Percentiles rank a stretch among this genome's conserved stretches.
These are phyloP conservation scores for Phyllotis vaccarum DNA, from an alignment of 2,797 vertebrate species.

Conservation along the genomic window DNA sequence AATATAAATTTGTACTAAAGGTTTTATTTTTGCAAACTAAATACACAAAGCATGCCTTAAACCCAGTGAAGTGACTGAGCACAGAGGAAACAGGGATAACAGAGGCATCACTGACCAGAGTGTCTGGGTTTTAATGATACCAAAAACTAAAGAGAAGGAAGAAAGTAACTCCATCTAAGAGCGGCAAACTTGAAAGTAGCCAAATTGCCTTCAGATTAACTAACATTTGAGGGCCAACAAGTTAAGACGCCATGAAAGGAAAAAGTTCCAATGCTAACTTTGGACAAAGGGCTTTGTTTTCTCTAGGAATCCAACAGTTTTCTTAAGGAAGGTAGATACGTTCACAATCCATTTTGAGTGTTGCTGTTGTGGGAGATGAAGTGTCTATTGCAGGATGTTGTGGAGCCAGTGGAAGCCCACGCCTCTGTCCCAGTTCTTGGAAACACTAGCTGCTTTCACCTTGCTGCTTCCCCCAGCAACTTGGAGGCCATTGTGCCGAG, in stretches of 20 bases:
- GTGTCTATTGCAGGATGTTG: background rate
- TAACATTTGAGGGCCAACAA: constrained; percentile 80
- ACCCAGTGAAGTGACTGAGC: constrained; percentile 90
- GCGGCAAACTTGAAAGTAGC: constrained; percentile 87
- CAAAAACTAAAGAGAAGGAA: constrained; percentile 87
- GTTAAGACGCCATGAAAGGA: constrained; percentile 81
- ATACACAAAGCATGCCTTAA: constrained; percentile 98
- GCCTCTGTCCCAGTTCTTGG: background rate
- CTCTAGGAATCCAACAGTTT: constrained; percentile 80
- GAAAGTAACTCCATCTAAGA: constrained; percentile 81
- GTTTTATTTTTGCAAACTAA: constrained; percentile 94
- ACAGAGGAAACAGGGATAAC: constrained; percentile 87
- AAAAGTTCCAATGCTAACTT: constrained; percentile 76
- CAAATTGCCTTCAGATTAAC: constrained; percentile 85
- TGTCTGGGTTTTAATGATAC: constrained; percentile 89
- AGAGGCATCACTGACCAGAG: constrained; percentile 85
- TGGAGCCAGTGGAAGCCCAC: background rate
- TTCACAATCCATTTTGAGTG: constrained; percentile 12
- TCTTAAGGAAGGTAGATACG: constrained; percentile 74
- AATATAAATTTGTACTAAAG: constrained; percentile 96
- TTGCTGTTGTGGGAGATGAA: background rate
- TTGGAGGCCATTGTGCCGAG: constrained; percentile 48
- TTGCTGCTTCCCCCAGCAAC: constrained; percentile 43
- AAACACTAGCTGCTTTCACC: background rate
- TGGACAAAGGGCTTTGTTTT: constrained; percentile 87